phyloP scores from a whole-genome alignment of 2,113 vertebrate species.

The Leucopternis melanops region DNA sequence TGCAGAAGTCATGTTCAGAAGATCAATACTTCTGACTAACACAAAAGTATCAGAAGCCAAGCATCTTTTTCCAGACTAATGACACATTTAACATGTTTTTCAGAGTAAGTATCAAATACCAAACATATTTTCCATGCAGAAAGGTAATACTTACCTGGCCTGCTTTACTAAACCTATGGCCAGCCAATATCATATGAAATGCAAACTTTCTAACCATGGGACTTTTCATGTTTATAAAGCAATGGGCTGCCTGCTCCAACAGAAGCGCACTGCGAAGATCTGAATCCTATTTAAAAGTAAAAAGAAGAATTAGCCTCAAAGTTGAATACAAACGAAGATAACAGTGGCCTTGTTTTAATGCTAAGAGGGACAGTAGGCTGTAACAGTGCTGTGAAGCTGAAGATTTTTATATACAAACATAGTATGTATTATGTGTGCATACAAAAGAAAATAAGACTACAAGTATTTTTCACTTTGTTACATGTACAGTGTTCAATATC shows the following conservation, averaged over 20 bases:
- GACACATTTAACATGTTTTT: neutral
- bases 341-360: neutral
- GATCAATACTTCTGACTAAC: neutral
- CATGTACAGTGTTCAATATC: neutral
- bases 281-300: slow-evolving; percentile 81
- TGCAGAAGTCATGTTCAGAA: neutral
- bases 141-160: slow-evolving; percentile 80
- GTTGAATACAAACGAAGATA: neutral
- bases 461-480: neutral
- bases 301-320: neutral
- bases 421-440: neutral
- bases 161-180: slow-evolving; percentile 97
- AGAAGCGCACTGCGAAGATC: slow-evolving; percentile 94
- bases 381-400: neutral
- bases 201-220: slow-evolving; percentile 99
- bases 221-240: slow-evolving; percentile 96
- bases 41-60: neutral
- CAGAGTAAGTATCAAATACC: neutral
- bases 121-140: neutral
- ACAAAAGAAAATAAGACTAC: neutral
- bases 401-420: neutral
- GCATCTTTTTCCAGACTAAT: neutral
- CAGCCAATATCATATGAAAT: slow-evolving; percentile 97
- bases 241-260: slow-evolving; percentile 95
- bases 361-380: neutral